Base-by-base conservation (phyloP, 2,888 invertebrate species). In the Idaea biselata region DNA sequence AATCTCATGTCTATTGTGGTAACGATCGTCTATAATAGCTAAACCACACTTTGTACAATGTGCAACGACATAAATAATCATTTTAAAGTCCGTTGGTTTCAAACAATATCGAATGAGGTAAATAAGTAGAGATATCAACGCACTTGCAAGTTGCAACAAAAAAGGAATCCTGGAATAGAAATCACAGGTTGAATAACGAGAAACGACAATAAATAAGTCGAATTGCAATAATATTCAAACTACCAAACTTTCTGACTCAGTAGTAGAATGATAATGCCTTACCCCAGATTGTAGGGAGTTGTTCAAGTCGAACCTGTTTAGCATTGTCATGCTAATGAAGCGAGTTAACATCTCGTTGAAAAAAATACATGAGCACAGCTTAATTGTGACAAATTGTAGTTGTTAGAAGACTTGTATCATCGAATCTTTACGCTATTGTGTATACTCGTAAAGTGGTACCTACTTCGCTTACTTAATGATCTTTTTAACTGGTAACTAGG, bases 361-460 rank as follows among this genome's bases (percentile, higher is more conserved):
- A 69, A 67, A 63, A 60, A 66, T 68, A 71, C 67, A 65, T 68
- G 62, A 64, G 68, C 70, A 65, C 61, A 58, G 60, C 66, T 60
- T 72, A 76, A 82, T 78, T 77, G 77, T 78, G 81, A 80, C 80
- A 83, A 81, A 81, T 80, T 73, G 72, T 67, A 63, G 69, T 67
- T 66, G 63, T 55, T 68, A 67, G 69, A 66, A 58, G 8, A 18
- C 56, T 18, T 17, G 11, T 67, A 72, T 68, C 70, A 69, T 66
- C 65, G 65, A 71, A 75, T 76, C 75, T 75, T 67, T 69, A 66
- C 66, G 65, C 70, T 68, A 78, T 79, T 81, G 78, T 81, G 64
- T 63, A 44, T 14, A 68, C 73, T 73, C 75, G 65, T 64, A 67
- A 73, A 73, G 74, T 74, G 73, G 75, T 72, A 71, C 62, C 61